Conservation (phyloP, 2,888 invertebrate species). For the Andrena trimmerana region DNA sequence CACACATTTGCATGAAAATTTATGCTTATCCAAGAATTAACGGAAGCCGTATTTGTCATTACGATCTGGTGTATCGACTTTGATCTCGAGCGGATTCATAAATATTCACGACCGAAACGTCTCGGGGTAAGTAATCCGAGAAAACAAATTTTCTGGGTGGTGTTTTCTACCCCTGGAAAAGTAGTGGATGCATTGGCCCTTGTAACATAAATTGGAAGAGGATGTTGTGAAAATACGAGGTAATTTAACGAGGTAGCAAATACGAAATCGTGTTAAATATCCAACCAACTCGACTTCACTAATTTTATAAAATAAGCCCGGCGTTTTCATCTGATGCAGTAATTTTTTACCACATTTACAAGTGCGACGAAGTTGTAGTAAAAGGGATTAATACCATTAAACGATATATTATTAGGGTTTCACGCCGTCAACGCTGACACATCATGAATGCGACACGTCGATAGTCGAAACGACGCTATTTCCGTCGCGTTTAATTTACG, state of each 20-base stretch:
- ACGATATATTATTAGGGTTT: conserved; percentile 46
- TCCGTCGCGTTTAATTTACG: conserved; percentile 51
- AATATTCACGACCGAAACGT: conserved; percentile 15
- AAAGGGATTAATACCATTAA: conserved; percentile 27
- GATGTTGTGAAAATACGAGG: too few species aligned
- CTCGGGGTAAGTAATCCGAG: conserved; percentile 7
- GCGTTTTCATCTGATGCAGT: neutral
- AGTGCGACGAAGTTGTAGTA: neutral
- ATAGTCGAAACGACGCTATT: conserved; percentile 43
- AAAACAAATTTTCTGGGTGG: neutral
- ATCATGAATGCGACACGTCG: conserved; percentile 40
- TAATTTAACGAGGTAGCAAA: too few species aligned
- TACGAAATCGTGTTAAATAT: too few species aligned
- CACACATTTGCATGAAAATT: conserved; percentile 4
- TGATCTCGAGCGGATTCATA: conserved; percentile 4
- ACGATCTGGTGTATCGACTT: conserved; percentile 18
- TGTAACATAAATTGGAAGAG: too few species aligned
- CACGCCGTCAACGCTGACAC: conserved; percentile 31
- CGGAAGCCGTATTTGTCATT: neutral
- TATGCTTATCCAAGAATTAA: conserved; percentile 16
- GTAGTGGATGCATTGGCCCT: neutral
- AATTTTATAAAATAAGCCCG: too few species aligned
- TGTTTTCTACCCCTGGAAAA: neutral
- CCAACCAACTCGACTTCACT: too few species aligned
- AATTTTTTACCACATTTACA: conserved; percentile 4